Base-by-base conservation (phyloP, 2,113 vertebrate genomes). In the Gadus macrocephalus region DNA sequence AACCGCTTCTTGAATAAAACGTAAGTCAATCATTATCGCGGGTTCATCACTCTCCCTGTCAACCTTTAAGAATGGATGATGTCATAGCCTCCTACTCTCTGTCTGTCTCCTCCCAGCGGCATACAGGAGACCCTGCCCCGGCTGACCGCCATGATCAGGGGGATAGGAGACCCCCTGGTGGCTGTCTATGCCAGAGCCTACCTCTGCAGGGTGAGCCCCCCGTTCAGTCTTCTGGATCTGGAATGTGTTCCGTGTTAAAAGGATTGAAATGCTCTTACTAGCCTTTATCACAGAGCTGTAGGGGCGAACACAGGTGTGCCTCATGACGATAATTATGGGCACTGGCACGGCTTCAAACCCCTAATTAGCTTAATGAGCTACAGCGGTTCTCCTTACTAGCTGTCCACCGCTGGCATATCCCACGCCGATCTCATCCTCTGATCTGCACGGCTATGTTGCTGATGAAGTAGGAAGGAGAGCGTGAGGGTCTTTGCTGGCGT, bases 171-270 rank as follows among this genome's bases (percentile, higher is more conserved):
- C 68, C 97, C 97, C 0, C 86, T 99, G 75, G 97, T 98, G 77
- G 95, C 95, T 0, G 94, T 97, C n/a, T 99, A 96, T 1, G 93
- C 97, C 49, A 91, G 97, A 76, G 96, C 97, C 0, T 99, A 99
- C 79, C 94, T 99, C 67, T 99, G 97, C 91, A 93, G 96, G 94
- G 97, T 99, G 89, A 74, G 85, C 49, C 6, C 17, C 42, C 42
- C 6, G 5, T 17, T 64, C 5, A 16, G 35, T n/a, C 4, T 15
- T 22, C 17, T 62, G 15, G 4, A 17, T n/a, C 16, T 27, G 20
- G 27, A 22, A 62, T 17, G 3, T 20, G 3, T 14, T 49, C 42
- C 42, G 2, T 12, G 12, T 49, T 49, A 9, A 12, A 49, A 14
- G 1, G 42, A 14, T 49, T 49, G 42, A 49, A 49, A 49, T 49